Evolutionary conservation across 53 echinoderm and acorn worm species (phyloP), one percentile per base, ranked within the genome.

Genomic region (Patiria pectinifera): DNA sequence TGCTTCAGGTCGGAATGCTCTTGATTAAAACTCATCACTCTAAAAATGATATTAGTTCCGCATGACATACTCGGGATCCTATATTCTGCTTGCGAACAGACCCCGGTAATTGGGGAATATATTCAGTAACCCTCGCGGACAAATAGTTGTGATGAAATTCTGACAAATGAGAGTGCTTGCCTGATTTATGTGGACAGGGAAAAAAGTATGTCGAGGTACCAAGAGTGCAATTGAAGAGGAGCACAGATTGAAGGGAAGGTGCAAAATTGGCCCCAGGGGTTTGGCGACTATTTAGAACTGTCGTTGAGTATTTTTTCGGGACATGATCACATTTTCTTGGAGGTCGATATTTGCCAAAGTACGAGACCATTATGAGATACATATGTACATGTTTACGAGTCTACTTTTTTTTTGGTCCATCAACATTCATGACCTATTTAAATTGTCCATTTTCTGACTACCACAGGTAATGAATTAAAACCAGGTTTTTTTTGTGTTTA

Each of bases 21-120:
- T 16, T 83, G 83, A 83, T 83, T 83, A 83, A 83, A 83, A 83
- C 83, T 1, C 83, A 60, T 83, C 58, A 59, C 83, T 83, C 83
- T 22, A 45, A 47, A 79, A 79, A 79, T 79, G 46, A 79, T 79
- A 79, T 79, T 79, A 35, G 80, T 79, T 79, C 46, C 48, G 19
- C 80, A 45, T 79, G 80, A 45, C 46, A 47, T 47, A 26, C 25
- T 26, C 44, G 11, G 23, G 76, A 16, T 48, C 76, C 49, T 11
- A 59, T 35, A 35, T 12, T 83, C 23, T 59, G 21, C 14, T 83
- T 21, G 18, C 47, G 13, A n/a, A 76, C 23, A 43, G 76, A 76
- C 25, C 11, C 2, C 7, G 35, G 76, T 26, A 11, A 76, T n/a
- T 76, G 22, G 22, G 11, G 11, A 43, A 66, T 66, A 66, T 24